These are phyloP conservation scores for Anguilla pacifica DNA, from an alignment of 2,797 vertebrate species.

Conservation along the genomic window DNA sequence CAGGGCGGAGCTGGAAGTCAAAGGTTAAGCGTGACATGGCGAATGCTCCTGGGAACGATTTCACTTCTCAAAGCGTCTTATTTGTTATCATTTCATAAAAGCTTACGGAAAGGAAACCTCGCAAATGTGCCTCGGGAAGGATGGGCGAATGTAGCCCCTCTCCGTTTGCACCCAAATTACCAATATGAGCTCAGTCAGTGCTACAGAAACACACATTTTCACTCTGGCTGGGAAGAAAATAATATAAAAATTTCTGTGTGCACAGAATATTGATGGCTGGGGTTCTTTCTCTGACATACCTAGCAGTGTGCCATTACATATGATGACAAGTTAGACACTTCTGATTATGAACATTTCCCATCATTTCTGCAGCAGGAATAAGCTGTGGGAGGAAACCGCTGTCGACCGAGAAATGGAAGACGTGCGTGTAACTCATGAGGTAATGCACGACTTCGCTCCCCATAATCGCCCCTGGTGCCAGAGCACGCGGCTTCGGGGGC, in stretches of 20 bases:
- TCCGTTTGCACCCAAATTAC: conserved; percentile 56
- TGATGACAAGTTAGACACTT: not conserved
- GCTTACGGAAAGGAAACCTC: conserved; percentile 51
- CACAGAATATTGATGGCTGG: not conserved
- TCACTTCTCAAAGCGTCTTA: conserved; percentile 56
- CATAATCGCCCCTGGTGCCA: not conserved
- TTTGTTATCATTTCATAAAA: conserved; percentile 67
- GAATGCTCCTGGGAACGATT: conserved; percentile 66
- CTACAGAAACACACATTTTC: conserved; percentile 38
- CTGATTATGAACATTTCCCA: not conserved
- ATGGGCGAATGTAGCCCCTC: conserved; percentile 46
- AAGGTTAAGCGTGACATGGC: conserved; percentile 65
- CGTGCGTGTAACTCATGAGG: not conserved
- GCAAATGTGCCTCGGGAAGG: conserved; percentile 51
- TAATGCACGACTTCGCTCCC: not conserved
- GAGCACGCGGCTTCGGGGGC: not conserved
- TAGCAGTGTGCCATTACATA: not conserved
- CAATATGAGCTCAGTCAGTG: conserved; percentile 37
- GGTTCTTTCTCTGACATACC: not conserved
- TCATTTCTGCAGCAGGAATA: not conserved
- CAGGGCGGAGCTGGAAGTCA: conserved; percentile 35
- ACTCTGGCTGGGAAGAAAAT: conserved; percentile 17
- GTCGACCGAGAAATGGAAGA: not conserved
- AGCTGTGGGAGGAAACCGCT: not conserved
- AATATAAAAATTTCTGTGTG: not conserved